Percentiles rank a stretch among this genome's conserved stretches.
Evolutionary conservation across 2,113 vertebrate species (phyloP).

Genomic region (Siniperca knerii): DNA sequence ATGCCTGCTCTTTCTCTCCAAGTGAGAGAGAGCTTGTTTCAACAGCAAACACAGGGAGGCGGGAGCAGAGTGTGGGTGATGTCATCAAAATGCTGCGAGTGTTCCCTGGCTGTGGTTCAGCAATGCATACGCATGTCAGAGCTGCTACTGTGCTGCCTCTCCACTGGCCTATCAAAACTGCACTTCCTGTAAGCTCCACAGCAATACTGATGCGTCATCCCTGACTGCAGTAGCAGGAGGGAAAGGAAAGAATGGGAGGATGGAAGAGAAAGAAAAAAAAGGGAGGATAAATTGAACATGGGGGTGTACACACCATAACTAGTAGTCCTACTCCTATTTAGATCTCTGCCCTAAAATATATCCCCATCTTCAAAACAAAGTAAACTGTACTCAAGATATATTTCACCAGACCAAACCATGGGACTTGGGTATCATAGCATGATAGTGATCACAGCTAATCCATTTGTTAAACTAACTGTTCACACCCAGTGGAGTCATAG

Average conservation of each 20-base stretch:
- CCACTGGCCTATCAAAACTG: constrained; percentile 71
- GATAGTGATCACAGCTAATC: constrained; percentile 29
- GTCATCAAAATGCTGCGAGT: constrained; percentile 86
- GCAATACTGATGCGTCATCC: constrained; percentile 84
- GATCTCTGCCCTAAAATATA: not conserved
- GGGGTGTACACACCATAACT: constrained; percentile 2
- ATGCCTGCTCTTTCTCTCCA: constrained; percentile 72
- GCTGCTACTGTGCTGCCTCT: constrained; percentile 76
- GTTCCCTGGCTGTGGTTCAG: constrained; percentile 81
- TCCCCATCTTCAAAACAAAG: constrained; percentile 1
- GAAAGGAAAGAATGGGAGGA: constrained; percentile 60
- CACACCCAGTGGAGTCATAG: constrained; percentile 62
- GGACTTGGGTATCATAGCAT: not conserved
- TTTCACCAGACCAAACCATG: constrained; percentile 2
- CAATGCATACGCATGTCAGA: constrained; percentile 76
- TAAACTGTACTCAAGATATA: not conserved
- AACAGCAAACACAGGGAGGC: constrained; percentile 70
- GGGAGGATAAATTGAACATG: not conserved
- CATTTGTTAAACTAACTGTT: constrained; percentile 39
- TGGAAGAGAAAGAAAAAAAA: constrained; percentile 21
- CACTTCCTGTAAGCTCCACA: constrained; percentile 81
- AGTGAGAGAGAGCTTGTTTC: constrained; percentile 67
- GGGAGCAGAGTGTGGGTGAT: constrained; percentile 71
- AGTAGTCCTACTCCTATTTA: not conserved
- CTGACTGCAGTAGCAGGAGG: constrained; percentile 78